These are phyloP conservation scores for Chlorodrepanis virens DNA, from an alignment of 2,113 vertebrate genomes.

Conservation along the genomic window DNA sequence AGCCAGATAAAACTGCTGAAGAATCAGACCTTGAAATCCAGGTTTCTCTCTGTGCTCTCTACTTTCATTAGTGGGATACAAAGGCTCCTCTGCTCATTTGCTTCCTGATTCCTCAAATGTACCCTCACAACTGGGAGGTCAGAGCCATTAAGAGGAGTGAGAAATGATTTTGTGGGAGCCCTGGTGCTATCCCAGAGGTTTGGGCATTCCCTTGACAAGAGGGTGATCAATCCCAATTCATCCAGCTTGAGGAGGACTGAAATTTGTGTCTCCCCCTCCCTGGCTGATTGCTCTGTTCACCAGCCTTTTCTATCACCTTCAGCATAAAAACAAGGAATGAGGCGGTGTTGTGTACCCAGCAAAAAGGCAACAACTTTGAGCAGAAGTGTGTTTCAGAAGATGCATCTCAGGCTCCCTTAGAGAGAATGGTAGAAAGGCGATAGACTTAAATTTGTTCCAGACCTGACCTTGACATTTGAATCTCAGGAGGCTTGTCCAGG, in stretches of 20 bases:
- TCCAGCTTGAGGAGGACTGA: not conserved
- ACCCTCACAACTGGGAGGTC: not conserved
- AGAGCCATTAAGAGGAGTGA: not conserved
- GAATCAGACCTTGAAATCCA: not conserved
- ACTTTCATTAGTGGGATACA: not conserved
- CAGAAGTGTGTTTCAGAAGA: not conserved
- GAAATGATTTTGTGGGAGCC: not conserved
- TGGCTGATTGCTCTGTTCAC: not conserved
- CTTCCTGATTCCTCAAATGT: not conserved
- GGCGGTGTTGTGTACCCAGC: not conserved
- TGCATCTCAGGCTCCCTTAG: not conserved
- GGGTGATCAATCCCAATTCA: accelerated
- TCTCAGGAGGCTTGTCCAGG: not conserved
- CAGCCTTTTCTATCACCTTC: not conserved
- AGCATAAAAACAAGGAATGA: not conserved
- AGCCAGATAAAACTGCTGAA: not conserved
- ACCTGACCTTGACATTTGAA: not conserved
- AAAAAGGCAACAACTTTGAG: not conserved
- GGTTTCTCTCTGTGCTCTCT: not conserved
- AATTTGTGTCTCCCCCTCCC: not conserved
- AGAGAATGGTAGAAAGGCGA: not conserved
- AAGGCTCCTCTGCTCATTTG: not conserved
- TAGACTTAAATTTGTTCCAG: not conserved
- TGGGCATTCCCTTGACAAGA: not conserved
- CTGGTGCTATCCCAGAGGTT: not conserved